Percentiles rank a stretch among this genome's conserved stretches.
Conservation (phyloP, 2,888 invertebrate species). For the Acanthococcus lagerstroemiae region DNA sequence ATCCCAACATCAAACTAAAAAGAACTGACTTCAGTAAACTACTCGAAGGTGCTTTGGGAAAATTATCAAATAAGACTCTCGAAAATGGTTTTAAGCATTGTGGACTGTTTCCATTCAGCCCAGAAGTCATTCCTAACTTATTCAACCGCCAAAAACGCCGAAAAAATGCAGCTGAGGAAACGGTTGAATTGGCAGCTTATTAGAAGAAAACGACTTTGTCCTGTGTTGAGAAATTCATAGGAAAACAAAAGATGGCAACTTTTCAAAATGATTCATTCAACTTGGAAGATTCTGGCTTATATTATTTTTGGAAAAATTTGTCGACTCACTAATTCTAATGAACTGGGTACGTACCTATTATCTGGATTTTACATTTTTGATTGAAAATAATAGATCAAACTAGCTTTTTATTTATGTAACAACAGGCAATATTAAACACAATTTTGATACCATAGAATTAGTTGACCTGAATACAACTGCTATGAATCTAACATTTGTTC, state of each 20-base stretch:
- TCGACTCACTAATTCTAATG: neutral
- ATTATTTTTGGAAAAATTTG: neutral
- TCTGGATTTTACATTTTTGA: neutral
- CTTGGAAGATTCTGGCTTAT: neutral
- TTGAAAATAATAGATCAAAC: neutral
- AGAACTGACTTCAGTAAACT: neutral
- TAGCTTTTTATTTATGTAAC: neutral
- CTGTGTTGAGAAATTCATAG: neutral
- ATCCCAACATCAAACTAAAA: neutral
- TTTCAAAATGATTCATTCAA: neutral
- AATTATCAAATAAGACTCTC: neutral
- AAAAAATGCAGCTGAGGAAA: neutral
- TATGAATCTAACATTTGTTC: neutral
- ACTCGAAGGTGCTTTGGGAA: neutral
- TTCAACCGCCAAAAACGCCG: neutral
- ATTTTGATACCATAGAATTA: neutral
- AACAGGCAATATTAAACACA: neutral
- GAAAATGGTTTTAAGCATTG: constrained; percentile 1
- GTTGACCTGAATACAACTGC: neutral
- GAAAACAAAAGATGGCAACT: neutral
- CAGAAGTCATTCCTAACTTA: no score
- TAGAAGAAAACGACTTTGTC: neutral
- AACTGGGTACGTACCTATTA: neutral
- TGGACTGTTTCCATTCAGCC: neutral
- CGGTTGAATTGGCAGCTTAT: neutral